Evolutionary conservation across 2,113 vertebrate species (phyloP).

Genomic region (Paracanthobrama guichenoti): DNA sequence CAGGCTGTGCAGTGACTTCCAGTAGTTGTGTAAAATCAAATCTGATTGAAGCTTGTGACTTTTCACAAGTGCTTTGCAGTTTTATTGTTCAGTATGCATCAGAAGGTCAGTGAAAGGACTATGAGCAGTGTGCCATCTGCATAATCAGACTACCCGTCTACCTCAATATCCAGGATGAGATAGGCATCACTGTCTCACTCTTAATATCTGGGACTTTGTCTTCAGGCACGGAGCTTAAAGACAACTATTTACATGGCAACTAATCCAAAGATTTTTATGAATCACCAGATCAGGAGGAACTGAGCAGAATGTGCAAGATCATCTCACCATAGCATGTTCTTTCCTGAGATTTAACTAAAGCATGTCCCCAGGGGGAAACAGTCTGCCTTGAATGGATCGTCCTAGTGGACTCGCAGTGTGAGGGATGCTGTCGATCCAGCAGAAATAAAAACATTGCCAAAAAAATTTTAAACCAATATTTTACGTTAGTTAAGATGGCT

Average conservation of each 20-base stretch:
- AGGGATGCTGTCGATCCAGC: constrained; percentile 17
- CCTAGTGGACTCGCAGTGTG: constrained; percentile 16
- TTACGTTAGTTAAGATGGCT: background rate
- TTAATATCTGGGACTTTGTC: constrained; percentile 22
- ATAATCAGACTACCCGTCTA: constrained; percentile 25
- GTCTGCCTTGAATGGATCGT: constrained; percentile 5
- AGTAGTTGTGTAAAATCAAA: background rate
- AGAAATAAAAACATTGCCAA: constrained; percentile 13
- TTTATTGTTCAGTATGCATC: background rate
- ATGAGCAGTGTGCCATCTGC: background rate
- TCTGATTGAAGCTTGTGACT: background rate
- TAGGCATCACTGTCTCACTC: constrained; percentile 7
- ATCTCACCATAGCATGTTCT: constrained; percentile 26
- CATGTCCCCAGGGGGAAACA: constrained; percentile 19
- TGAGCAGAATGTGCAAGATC: constrained; percentile 28
- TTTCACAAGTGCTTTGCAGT: background rate
- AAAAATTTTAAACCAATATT: constrained; percentile 40
- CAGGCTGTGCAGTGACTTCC: background rate
- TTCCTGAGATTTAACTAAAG: constrained; percentile 33
- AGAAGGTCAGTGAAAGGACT: background rate
- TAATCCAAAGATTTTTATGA: constrained; percentile 6
- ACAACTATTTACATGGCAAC: constrained; percentile 6
- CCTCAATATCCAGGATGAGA: background rate
- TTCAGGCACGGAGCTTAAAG: constrained; percentile 33
- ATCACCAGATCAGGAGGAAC: background rate